Evolutionary conservation across 1,140 invertebrate genomes (phyloP), one percentile per base, ranked within the genome.

Genomic region (Triops longicaudatus): DNA sequence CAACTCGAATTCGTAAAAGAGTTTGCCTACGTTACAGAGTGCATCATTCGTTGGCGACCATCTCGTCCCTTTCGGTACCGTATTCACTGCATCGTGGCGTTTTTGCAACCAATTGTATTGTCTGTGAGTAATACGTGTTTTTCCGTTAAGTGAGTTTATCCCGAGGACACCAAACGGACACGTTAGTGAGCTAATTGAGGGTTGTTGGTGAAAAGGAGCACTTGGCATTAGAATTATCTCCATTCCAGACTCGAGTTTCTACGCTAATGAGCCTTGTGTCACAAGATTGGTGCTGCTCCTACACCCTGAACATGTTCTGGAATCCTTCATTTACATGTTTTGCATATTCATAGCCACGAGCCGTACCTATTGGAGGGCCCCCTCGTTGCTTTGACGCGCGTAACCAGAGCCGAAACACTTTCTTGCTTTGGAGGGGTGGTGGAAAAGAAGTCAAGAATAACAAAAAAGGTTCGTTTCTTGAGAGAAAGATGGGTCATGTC

Each of bases 261-360:
- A 63, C 14, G 50, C 50, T 17, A 63, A 63, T 63, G 50, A 63
- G 22, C 50, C 7, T 9, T 63, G 22, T 22, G 50, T 17, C 50
- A 63, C 50, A 63, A 3, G 50, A 10, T 63, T 63, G 14, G 17
- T 63, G 7, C 22, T 17, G 50, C 14, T 17, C 17, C 22, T 63
- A 63, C 50, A 63, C 50, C 22, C 22, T 17, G 50, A 22, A 22
- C 50, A n/a, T 63, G 50, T 63, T 63, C 17, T 63, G 10, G 6
- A 63, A 17, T 22, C 17, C 50, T 4, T 3, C 10, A 22, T 63
- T 63, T 63, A 22, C 50, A 63, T 63, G 22, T 63, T 63, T 22
- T 63, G 50, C 50, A 63, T 63, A 63, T 63, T 63, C 50, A 63
- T 63, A 63, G 50, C 50, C 50, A 63, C 50, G 50, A 63, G 22